Conservation (phyloP, 2,888 invertebrate species). For the Cristatella mucedo region DNA sequence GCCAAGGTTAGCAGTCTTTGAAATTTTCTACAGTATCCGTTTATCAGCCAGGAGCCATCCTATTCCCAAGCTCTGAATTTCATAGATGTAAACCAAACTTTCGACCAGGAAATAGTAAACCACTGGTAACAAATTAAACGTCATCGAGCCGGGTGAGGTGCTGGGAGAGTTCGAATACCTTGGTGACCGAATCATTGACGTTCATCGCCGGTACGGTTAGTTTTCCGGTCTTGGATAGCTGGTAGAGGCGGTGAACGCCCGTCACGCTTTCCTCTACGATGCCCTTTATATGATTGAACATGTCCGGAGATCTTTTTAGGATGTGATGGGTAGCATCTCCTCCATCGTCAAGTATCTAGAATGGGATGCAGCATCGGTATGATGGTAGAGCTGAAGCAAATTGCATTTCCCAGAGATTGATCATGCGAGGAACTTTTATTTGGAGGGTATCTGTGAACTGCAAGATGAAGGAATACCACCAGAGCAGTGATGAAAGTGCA, state of each 20-base stretch:
- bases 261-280: conserved; percentile 95
- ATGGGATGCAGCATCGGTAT: neutral
- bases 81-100: too few species aligned
- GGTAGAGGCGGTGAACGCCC: conserved; percentile 89
- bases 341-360: conserved; percentile 72
- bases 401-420: conserved; percentile 9
- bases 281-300: conserved; percentile 77
- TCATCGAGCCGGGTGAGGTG: too few species aligned
- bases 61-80: too few species aligned
- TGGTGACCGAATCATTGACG: conserved; percentile 92
- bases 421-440: neutral
- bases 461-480: too few species aligned
- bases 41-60: too few species aligned
- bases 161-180: too few species aligned
- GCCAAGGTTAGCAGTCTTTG: too few species aligned
- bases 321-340: conserved; percentile 90
- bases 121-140: too few species aligned
- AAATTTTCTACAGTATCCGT: too few species aligned
- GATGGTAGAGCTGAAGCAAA: conserved; percentile 5
- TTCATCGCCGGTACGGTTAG: conserved; percentile 92
- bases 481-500: too few species aligned
- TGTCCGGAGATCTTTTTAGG: conserved; percentile 80
- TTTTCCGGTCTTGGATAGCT: conserved; percentile 81
- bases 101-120: too few species aligned
- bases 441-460: too few species aligned